phyloP scores from a whole-genome alignment of 2,113 vertebrate genomes.

The Lanius collurio region DNA sequence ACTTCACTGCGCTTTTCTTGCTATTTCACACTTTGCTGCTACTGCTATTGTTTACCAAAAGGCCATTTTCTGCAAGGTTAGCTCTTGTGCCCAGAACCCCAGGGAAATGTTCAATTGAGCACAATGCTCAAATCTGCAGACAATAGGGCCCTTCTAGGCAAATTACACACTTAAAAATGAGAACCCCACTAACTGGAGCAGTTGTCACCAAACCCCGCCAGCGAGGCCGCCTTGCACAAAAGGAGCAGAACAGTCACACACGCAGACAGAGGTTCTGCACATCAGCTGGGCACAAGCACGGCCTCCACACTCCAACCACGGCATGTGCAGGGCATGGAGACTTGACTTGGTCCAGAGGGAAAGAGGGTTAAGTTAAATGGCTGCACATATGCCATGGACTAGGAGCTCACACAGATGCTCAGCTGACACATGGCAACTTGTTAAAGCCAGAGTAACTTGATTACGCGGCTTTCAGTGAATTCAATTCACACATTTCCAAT shows the following conservation, averaged over 20 bases:
- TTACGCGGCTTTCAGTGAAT: background rate
- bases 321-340: background rate
- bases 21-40: constrained; percentile 32
- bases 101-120: background rate
- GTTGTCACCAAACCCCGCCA: background rate
- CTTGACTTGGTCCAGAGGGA: background rate
- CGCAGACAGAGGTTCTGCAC: accelerated
- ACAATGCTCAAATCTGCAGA: background rate
- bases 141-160: background rate
- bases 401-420: background rate
- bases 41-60: background rate
- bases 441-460: background rate
- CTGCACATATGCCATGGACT: background rate
- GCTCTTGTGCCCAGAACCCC: background rate
- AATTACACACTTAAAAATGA: background rate
- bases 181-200: background rate
- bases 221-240: background rate
- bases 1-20: constrained; percentile 12
- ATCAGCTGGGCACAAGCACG: background rate
- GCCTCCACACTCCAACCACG: accelerated
- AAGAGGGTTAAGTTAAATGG: background rate
- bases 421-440: background rate
- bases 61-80: constrained; percentile 12
- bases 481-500: background rate
- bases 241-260: background rate